Base-by-base conservation (phyloP, 2,888 invertebrate species). In the Malthinus flaveolus region DNA sequence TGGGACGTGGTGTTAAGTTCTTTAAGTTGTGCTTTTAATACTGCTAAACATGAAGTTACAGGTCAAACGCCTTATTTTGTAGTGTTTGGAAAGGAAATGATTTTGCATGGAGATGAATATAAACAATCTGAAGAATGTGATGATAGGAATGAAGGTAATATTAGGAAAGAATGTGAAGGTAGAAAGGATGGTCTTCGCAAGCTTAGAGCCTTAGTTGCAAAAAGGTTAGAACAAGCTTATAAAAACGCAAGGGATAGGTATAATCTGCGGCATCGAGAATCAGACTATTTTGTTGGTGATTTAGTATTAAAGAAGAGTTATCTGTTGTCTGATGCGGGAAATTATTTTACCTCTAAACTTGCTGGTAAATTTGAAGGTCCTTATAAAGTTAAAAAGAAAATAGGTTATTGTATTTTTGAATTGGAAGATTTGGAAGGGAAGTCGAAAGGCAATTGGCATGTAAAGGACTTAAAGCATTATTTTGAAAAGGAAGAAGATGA, bases 331-430 rank as follows among this genome's bases (percentile, higher is more conserved):
- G 49, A 45, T 8, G 62, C 62, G 0, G 42, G 57, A 4, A 49
- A 64, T 12, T 32, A 56, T 12, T 13, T 64, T 8, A 36, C 63
- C 0, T 36, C 61, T 0, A 65, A 67, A 23, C 49, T 66, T 7
- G 55, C 57, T 1, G 54, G 52, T 0, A 62, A 58, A 37, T 66
- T 50, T 33, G 46, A 47, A 1, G 64, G 63, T 0, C 65, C 64
- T 1, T 63, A 32, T 50, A 47, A 32, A 37, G 39, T 55, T 9
- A 55, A 12, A 32, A 55, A 32, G 6, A 55, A 55, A 33, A 7
- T 23, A 12, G 47, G 47, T n/a, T 55, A 4, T 13, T 36, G 32
- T 35, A 31, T 49, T 11, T 55, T 49, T 46, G 55, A 55, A 13
- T 39, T 55, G 3, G 55, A 55, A 46, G 49, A 49, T 11, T 7